Conservation (phyloP, 2,888 invertebrate genomes). For the Nebria brevicollis region DNA sequence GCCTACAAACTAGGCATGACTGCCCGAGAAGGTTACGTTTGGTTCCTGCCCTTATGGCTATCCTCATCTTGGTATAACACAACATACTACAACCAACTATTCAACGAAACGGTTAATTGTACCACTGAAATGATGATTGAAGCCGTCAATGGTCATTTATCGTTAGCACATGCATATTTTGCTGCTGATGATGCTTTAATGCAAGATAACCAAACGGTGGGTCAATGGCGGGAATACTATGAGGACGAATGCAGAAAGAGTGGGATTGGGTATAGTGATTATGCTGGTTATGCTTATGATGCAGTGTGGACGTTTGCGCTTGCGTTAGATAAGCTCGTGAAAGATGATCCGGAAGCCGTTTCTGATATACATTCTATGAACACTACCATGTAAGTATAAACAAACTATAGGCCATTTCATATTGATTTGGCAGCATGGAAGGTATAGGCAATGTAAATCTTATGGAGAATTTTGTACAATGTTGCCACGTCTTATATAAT, state of each 20-base stretch:
- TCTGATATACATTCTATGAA: conserved; percentile 67
- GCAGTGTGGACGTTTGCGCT: conserved; percentile 84
- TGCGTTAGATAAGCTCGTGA: conserved; percentile 73
- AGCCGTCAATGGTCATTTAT: conserved; percentile 79
- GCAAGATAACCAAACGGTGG: conserved; percentile 74
- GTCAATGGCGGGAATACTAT: conserved; percentile 70
- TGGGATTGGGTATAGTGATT: conserved; percentile 64
- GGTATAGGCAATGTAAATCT: too few species aligned
- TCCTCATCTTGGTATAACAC: conserved; percentile 72
- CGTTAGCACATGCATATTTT: conserved; percentile 75
- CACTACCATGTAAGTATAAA: conserved; percentile 63
- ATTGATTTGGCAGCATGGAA: too few species aligned
- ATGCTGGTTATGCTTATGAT: conserved; percentile 82
- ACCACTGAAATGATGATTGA: conserved; percentile 71
- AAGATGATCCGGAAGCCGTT: conserved; percentile 69
- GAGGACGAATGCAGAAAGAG: conserved; percentile 47
- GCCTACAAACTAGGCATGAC: conserved; percentile 78
- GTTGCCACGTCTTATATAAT: too few species aligned
- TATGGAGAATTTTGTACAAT: too few species aligned
- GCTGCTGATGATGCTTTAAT: conserved; percentile 70
- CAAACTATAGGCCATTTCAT: too few species aligned
- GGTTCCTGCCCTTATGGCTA: conserved; percentile 86
- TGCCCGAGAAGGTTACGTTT: conserved; percentile 78
- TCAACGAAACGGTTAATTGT: conserved; percentile 67
- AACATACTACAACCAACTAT: conserved; percentile 62